Percentiles rank a stretch among this genome's conserved stretches.
Conservation (phyloP, 2,888 invertebrate species). For the Timandra comae region DNA sequence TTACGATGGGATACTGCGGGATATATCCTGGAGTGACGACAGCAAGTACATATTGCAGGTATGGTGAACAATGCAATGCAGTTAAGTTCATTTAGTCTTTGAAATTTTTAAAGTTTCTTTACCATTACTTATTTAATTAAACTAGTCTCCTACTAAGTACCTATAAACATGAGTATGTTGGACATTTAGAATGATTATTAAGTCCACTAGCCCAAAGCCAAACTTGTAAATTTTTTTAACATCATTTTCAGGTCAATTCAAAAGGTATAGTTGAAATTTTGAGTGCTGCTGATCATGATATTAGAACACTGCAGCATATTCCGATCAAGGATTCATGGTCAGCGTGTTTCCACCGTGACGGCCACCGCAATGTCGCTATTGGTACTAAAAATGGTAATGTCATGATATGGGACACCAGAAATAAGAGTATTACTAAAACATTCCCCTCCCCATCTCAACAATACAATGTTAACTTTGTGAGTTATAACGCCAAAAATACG, state of each 20-base stretch:
- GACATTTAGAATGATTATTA: no score
- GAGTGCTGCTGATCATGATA: conserved; percentile 58
- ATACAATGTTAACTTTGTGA: conserved; percentile 55
- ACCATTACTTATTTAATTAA: no score
- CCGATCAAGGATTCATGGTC: conserved; percentile 67
- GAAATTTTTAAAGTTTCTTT: no score
- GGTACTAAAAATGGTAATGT: conserved; percentile 66
- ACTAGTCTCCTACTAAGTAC: no score
- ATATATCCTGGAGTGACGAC: conserved; percentile 71
- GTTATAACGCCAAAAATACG: conserved; percentile 68
- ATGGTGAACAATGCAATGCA: no score
- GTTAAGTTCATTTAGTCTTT: no score
- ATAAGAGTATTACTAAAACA: conserved; percentile 61
- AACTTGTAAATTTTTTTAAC: no score
- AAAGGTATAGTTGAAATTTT: conserved; percentile 64
- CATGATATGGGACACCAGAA: conserved; percentile 70
- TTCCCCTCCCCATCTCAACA: conserved; percentile 59
- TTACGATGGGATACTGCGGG: conserved; percentile 58
- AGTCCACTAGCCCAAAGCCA: no score
- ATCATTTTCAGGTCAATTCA: conserved; percentile 66
- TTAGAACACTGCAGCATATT: conserved; percentile 63
- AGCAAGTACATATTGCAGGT: conserved; percentile 72
- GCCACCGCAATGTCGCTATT: conserved; percentile 62
- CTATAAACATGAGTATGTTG: no score
- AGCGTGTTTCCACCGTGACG: conserved; percentile 65